Conservation (phyloP, 2,113 vertebrate genomes). For the Oncorhynchus gorbuscha region DNA sequence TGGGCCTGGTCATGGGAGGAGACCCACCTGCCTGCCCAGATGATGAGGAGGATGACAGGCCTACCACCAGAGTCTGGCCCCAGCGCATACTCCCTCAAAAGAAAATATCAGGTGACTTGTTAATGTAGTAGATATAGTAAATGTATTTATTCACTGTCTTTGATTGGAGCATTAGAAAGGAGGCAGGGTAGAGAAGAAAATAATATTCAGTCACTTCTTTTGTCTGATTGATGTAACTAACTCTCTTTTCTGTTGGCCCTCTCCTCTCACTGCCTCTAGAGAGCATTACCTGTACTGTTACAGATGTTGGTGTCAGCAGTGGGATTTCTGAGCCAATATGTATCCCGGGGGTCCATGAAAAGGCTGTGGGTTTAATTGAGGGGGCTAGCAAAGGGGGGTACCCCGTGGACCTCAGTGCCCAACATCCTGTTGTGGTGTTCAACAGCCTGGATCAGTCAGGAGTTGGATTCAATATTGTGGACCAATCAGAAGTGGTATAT, state of each 20-base stretch:
- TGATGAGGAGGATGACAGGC: slow-evolving; percentile 47
- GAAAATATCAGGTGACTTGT: slow-evolving; percentile 47
- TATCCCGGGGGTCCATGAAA: slow-evolving; percentile 9
- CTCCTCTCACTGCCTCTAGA: slow-evolving; percentile 34
- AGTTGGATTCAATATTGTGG: slow-evolving; percentile 33
- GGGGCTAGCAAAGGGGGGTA: slow-evolving; percentile 65
- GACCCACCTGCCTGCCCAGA: slow-evolving; percentile 54
- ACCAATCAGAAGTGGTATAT: slow-evolving; percentile 43
- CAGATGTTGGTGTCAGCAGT: slow-evolving; percentile 5
- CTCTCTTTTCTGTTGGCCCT: background rate
- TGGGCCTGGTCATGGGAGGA: slow-evolving; percentile 72
- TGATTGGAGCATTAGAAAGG: background rate
- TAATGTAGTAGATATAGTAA: background rate
- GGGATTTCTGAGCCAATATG: slow-evolving; percentile 33
- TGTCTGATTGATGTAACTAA: background rate
- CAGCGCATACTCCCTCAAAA: slow-evolving; percentile 44
- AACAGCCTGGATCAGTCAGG: slow-evolving; percentile 38
- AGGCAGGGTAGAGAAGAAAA: background rate
- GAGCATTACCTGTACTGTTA: slow-evolving; percentile 1
- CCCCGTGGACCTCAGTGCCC: slow-evolving; percentile 56
- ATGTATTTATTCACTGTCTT: background rate
- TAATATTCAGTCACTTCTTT: background rate
- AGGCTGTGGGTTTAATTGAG: slow-evolving; percentile 31
- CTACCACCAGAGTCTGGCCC: slow-evolving; percentile 50
- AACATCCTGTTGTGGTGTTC: slow-evolving; percentile 38